Conservation (phyloP, 2,113 vertebrate species). For the Halcyon senegalensis region DNA sequence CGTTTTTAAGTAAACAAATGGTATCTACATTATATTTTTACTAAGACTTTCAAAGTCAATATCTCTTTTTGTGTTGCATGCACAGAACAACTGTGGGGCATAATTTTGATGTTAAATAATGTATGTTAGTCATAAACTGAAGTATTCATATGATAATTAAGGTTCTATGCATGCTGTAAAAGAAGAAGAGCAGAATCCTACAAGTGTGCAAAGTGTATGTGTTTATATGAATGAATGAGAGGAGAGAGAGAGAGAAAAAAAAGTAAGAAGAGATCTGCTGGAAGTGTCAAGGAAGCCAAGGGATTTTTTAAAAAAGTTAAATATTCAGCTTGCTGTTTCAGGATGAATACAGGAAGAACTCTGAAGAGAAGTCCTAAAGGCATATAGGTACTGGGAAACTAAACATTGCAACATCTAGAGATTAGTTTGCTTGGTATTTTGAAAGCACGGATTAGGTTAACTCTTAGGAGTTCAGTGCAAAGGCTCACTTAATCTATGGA, state of each 20-base stretch:
- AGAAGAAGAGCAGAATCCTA: background rate
- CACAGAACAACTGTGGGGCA: slow-evolving; percentile 23
- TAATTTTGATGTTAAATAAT: slow-evolving; percentile 58
- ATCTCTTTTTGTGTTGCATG: background rate
- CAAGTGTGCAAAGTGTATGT: background rate
- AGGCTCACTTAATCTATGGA: background rate
- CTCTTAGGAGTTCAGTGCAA: background rate
- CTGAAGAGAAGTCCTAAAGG: background rate
- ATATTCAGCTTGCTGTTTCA: background rate
- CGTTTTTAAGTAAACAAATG: slow-evolving; percentile 45
- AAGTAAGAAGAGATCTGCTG: background rate
- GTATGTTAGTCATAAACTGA: slow-evolving; percentile 28
- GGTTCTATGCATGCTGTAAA: background rate
- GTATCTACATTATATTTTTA: slow-evolving; percentile 20
- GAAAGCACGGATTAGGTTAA: background rate
- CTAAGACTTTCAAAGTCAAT: slow-evolving; percentile 51
- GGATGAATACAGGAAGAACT: background rate
- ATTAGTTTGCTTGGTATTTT: background rate
- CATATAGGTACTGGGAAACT: background rate
- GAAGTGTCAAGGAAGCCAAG: background rate
- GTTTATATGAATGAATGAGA: background rate
- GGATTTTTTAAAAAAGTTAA: background rate
- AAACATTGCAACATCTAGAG: background rate
- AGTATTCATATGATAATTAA: slow-evolving; percentile 41
- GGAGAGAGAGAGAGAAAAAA: background rate